These are phyloP conservation scores for Trichonephila inaurata DNA, from an alignment of 1,140 invertebrate genomes.

Conservation along the genomic window DNA sequence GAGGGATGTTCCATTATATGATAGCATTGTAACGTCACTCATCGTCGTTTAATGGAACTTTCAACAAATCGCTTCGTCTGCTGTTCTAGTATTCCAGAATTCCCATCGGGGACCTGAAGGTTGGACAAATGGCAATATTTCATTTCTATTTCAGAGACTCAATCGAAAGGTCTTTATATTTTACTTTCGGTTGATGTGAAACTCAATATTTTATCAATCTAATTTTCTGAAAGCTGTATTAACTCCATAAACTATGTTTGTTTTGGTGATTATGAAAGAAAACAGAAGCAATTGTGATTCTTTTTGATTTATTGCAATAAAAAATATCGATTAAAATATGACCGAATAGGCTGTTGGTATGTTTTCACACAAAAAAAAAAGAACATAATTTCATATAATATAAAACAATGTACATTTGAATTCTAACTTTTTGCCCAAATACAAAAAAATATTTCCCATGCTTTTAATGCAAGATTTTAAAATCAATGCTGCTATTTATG, in stretches of 20 bases:
- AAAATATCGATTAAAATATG: too few relatives aligned
- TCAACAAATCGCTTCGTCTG: background rate
- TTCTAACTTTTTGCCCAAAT: too few relatives aligned
- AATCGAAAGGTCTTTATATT: background rate
- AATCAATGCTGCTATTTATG: too few relatives aligned
- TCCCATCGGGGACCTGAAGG: background rate
- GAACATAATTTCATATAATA: too few relatives aligned
- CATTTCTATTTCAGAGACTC: background rate
- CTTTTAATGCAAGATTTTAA: too few relatives aligned
- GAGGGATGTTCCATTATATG: conserved; percentile 19
- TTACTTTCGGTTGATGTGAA: background rate
- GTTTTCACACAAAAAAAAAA: too few relatives aligned
- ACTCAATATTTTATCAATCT: background rate
- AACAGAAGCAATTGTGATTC: too few relatives aligned
- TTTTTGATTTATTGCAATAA: too few relatives aligned
- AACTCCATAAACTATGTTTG: background rate
- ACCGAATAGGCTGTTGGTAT: too few relatives aligned
- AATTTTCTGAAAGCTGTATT: background rate
- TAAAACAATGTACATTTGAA: too few relatives aligned
- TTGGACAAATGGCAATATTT: conserved; percentile 22
- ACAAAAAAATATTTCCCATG: too few relatives aligned
- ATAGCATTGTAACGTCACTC: conserved; percentile 37
- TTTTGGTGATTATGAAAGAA: too few relatives aligned
- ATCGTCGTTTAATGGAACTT: conserved; percentile 23
- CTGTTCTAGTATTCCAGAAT: background rate